These are phyloP conservation scores for Bellardia bayeri DNA, from an alignment of 2,888 invertebrate genomes.

Conservation along the genomic window DNA sequence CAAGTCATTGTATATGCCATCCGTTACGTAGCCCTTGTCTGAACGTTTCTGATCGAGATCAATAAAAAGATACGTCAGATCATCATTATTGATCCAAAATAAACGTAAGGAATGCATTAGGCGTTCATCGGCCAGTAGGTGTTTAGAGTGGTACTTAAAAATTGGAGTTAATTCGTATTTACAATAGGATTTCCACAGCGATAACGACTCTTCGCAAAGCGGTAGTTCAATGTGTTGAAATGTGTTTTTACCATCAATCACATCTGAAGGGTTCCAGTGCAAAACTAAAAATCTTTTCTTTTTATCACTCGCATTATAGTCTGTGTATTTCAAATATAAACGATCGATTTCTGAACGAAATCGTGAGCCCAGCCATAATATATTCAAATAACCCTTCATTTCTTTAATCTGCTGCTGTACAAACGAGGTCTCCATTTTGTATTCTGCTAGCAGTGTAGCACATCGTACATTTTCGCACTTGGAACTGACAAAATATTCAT, in stretches of 20 bases:
- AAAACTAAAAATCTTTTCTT: constrained; percentile 86
- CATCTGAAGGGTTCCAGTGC: constrained; percentile 88
- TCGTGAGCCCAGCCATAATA: constrained; percentile 89
- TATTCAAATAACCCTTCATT: constrained; percentile 86
- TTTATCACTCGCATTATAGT: constrained; percentile 49
- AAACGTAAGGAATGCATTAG: constrained; percentile 75
- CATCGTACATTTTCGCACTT: constrained; percentile 78
- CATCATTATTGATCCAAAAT: constrained; percentile 75
- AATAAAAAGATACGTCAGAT: constrained; percentile 63
- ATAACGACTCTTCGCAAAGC: constrained; percentile 85
- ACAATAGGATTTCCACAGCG: constrained; percentile 84
- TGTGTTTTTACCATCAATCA: constrained; percentile 85
- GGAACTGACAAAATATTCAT: constrained; percentile 74
- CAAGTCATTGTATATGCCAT: constrained; percentile 76
- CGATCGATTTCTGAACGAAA: constrained; percentile 84
- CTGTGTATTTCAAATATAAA: constrained; percentile 79
- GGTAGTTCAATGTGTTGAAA: constrained; percentile 87
- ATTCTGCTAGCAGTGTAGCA: constrained; percentile 85
- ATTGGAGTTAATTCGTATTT: constrained; percentile 89
- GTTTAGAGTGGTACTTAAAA: constrained; percentile 88
- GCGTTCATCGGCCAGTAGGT: constrained; percentile 83
- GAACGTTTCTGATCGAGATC: constrained; percentile 35
- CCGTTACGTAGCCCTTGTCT: not conserved
- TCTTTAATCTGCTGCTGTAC: constrained; percentile 86
- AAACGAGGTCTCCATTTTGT: constrained; percentile 85